Evolutionary conservation across 1,140 invertebrate genomes (phyloP).

Genomic region (Hermatobates lingyangjiaoensis): DNA sequence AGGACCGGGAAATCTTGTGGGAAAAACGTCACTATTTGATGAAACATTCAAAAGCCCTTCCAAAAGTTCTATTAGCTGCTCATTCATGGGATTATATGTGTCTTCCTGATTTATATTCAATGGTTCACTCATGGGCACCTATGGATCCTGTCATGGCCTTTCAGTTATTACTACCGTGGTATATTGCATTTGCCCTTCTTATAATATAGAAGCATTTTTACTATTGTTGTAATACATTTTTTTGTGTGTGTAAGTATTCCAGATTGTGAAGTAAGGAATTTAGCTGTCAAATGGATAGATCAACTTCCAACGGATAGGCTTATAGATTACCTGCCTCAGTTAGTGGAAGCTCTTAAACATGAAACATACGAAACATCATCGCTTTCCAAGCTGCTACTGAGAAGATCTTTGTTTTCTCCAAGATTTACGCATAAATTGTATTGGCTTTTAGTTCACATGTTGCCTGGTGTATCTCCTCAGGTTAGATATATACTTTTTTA

Average conservation of each 20-base stretch:
- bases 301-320: slow-evolving; percentile 68
- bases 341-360: slow-evolving; percentile 83
- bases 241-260: slow-evolving; percentile 49
- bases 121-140: slow-evolving; percentile 62
- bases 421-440: slow-evolving; percentile 86
- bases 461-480: slow-evolving; percentile 50
- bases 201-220: background rate
- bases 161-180: slow-evolving; percentile 79
- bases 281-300: slow-evolving; percentile 65
- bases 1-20: slow-evolving; percentile 69
- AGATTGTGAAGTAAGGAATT: slow-evolving; percentile 65
- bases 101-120: slow-evolving; percentile 63
- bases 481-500: no score
- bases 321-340: slow-evolving; percentile 77
- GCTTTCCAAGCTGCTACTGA: slow-evolving; percentile 60
- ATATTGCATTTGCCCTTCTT: slow-evolving; percentile 24
- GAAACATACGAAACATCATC: slow-evolving; percentile 82
- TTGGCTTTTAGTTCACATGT: slow-evolving; percentile 70
- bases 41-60: slow-evolving; percentile 63
- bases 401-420: slow-evolving; percentile 65
- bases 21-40: slow-evolving; percentile 82
- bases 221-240: slow-evolving; percentile 4
- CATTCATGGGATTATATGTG: slow-evolving; percentile 76
- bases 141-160: slow-evolving; percentile 72
- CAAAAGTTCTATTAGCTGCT: slow-evolving; percentile 75